These are phyloP conservation scores for Vanacampus margaritifer DNA, from an alignment of 2,113 vertebrate genomes.

Conservation along the genomic window DNA sequence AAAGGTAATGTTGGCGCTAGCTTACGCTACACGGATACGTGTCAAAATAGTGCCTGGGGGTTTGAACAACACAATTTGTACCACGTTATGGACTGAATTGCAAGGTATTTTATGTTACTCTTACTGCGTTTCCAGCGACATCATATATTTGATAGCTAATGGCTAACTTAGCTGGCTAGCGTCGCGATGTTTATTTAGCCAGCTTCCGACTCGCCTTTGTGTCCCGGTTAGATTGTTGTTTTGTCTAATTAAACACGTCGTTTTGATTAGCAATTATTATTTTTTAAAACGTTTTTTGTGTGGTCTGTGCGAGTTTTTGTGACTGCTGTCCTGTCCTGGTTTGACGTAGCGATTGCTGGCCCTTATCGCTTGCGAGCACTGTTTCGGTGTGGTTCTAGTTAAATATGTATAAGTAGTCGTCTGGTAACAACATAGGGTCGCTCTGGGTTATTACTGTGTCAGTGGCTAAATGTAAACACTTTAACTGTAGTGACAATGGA, in stretches of 20 bases:
- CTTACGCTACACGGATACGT: not conserved
- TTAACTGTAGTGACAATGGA: not conserved
- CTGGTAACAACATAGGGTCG: slow-evolving; percentile 22
- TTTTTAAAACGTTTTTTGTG: not conserved
- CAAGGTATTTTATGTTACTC: slow-evolving; percentile 34
- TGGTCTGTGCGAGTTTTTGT: not conserved
- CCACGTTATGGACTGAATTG: slow-evolving; percentile 14
- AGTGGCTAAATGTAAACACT: not conserved
- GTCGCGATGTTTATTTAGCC: not conserved
- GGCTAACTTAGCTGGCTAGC: slow-evolving; percentile 29
- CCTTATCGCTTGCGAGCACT: slow-evolving; percentile 8
- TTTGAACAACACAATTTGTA: rapidly evolving
- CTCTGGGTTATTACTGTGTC: not conserved
- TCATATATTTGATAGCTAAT: slow-evolving; percentile 26
- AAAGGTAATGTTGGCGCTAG: slow-evolving; percentile 64
- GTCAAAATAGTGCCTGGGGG: rapidly evolving
- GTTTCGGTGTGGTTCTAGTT: slow-evolving; percentile 19
- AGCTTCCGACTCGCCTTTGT: not conserved
- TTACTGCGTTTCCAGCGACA: slow-evolving; percentile 18
- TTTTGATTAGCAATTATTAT: no score
- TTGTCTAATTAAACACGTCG: not conserved
- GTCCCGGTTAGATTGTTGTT: not conserved
- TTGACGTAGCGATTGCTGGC: slow-evolving; percentile 6
- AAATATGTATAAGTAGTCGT: not conserved
- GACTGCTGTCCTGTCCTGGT: slow-evolving; percentile 1